These are phyloP conservation scores for Cremastinae sp. DNA, from an alignment of 2,888 invertebrate genomes.

Conservation along the genomic window DNA sequence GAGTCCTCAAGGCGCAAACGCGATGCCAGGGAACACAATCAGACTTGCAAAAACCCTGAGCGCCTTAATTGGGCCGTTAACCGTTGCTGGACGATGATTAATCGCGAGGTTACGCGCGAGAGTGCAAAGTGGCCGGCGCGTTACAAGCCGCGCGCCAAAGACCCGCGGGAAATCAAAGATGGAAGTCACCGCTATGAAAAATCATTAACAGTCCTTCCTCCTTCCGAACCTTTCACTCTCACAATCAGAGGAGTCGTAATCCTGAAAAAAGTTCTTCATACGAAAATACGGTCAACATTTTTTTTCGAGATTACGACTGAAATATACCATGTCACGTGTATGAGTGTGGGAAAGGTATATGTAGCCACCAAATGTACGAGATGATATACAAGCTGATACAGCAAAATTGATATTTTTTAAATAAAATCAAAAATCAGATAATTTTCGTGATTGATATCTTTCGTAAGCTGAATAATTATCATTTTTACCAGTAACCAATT, in stretches of 20 bases:
- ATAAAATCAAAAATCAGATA: no score
- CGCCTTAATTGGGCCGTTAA: conserved; percentile 73
- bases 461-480: no score
- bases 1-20: conserved; percentile 45
- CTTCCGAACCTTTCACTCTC: neutral
- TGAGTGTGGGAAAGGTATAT: no score
- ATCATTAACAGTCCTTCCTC: conserved; percentile 27
- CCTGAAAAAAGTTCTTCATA: neutral
- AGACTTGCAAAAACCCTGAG: conserved; percentile 73
- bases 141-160: conserved; percentile 33
- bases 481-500: no score
- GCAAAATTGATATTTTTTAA: no score
- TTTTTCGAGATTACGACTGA: no score
- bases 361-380: no score
- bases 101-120: conserved; percentile 67
- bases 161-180: conserved; percentile 47
- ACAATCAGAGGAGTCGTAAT: no score
- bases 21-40: conserved; percentile 69
- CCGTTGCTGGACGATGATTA: conserved; percentile 71
- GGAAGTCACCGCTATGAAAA: conserved; percentile 38
- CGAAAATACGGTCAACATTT: neutral
- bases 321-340: no score
- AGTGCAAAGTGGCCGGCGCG: conserved; percentile 59
- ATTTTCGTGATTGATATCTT: no score
- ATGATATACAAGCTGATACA: no score